These are phyloP conservation scores for Romanogobio albipinnatus DNA, from an alignment of 2,113 vertebrate species.

Conservation along the genomic window DNA sequence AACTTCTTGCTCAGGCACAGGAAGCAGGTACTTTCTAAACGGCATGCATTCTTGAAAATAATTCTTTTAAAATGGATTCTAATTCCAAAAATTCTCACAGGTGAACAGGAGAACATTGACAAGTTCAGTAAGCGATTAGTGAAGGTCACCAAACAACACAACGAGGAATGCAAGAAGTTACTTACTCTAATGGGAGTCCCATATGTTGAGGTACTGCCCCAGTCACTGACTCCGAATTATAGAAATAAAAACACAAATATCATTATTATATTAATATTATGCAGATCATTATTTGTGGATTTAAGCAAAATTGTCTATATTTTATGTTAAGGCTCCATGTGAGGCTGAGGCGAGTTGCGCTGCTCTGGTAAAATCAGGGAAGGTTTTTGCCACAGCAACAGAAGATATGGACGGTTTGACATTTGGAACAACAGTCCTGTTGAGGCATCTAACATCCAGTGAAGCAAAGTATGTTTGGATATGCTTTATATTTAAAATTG, in stretches of 20 bases:
- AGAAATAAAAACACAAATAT: background rate
- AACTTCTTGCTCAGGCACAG: constrained; percentile 87
- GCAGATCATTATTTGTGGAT: background rate
- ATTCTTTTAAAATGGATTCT: background rate
- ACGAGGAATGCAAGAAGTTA: constrained; percentile 90
- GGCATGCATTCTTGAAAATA: background rate
- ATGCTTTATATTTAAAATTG: background rate
- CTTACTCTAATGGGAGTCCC: constrained; percentile 93
- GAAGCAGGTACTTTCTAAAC: constrained; percentile 73
- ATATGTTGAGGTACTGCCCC: constrained; percentile 79
- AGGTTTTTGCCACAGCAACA: constrained; percentile 90
- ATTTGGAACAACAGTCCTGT: constrained; percentile 89
- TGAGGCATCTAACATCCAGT: constrained; percentile 93
- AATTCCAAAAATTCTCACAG: constrained; percentile 53
- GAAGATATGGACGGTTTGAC: constrained; percentile 98
- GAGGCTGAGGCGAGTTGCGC: constrained; percentile 95
- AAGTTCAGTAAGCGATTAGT: constrained; percentile 94
- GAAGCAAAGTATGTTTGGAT: constrained; percentile 84
- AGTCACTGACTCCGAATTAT: background rate
- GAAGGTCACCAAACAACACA: constrained; percentile 94
- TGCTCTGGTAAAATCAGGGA: constrained; percentile 85
- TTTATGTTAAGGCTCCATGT: constrained; percentile 80
- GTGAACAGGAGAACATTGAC: constrained; percentile 86
- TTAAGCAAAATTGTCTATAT: background rate
- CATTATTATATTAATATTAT: background rate